Evolutionary conservation across 2,888 invertebrate species (phyloP), one percentile per base, ranked within the genome.

Genomic region (Lithophane socia): DNA sequence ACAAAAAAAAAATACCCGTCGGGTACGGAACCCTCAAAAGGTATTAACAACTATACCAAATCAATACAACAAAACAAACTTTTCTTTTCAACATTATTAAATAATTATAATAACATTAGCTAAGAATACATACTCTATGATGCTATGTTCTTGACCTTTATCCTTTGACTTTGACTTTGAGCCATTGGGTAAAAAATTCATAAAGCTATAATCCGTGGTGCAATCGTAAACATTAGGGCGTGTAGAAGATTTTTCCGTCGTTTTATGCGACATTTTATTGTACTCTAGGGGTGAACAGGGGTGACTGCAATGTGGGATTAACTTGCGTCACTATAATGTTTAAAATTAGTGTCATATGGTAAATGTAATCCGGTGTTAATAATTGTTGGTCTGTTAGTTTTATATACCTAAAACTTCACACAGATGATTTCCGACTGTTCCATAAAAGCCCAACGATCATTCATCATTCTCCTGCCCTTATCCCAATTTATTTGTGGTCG

Each of bases 131-230:
- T 56, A 82, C 44, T 47, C 13, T 24, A 29, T 49, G 8, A 54
- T 42, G 18, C 58, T 78, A 54, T 60, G 60, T n/a, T 73, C 60
- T 65, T 75, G 78, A 85, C 75, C 82, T 82, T 74, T 52, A 12
- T 12, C 52, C 68, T 49, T 65, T 75, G 12, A 16, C 44, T 66
- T 74, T 63, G 60, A 69, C 77, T 73, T 77, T 81, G 67, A 58
- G 29, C 8, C 18, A 67, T 44, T 10, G 58, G 78, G 74, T 75
- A 82, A 85, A 85, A 61, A 82, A 85, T 64, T 71, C 83, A 82
- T 56, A 56, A 63, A 64, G 44, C n/a, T 63, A 12, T 65, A 72
- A 72, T 58, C 42, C 61, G 54, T n/a, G 42, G 21, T 67, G 63
- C 29, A 42, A 18, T 71, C 72, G 72, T 84, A 78, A 77, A 82